A percentile compares a stretch with the other conserved stretches of the same genome.
These are phyloP conservation scores for Vimba vimba DNA, from an alignment of 2,113 vertebrate genomes.

Conservation along the genomic window DNA sequence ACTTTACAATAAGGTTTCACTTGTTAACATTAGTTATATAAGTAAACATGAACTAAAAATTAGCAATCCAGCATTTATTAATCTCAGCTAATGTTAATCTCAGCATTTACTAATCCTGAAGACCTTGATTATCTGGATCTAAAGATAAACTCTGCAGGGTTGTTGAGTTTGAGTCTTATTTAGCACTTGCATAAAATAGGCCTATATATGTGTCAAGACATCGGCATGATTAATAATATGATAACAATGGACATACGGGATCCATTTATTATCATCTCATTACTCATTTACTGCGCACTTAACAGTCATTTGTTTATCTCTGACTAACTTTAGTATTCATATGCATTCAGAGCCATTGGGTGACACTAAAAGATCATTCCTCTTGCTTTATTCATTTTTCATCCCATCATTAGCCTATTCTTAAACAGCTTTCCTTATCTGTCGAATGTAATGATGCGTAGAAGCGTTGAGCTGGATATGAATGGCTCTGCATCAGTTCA, in stretches of 20 bases:
- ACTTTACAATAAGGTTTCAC: too few species aligned
- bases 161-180: too few species aligned
- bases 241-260: neutral
- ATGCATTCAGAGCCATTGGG: neutral
- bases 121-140: too few species aligned
- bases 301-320: neutral
- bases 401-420: constrained; percentile 24
- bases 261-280: neutral
- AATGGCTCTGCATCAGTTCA: neutral
- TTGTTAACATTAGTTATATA: too few species aligned
- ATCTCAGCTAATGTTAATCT: too few species aligned
- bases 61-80: too few species aligned
- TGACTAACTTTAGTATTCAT: neutral
- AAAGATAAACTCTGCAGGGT: too few species aligned
- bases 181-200: neutral
- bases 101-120: too few species aligned
- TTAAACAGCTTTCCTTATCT: constrained; percentile 11
- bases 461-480: neutral
- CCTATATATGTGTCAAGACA: neutral
- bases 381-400: constrained; percentile 44
- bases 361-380: neutral
- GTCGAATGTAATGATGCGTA: constrained; percentile 24
- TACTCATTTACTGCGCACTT: neutral
- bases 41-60: too few species aligned
- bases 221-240: neutral